Evolutionary conservation across 2,888 invertebrate species (phyloP), one percentile per base, ranked within the genome.

Genomic region (Phania funesta): DNA sequence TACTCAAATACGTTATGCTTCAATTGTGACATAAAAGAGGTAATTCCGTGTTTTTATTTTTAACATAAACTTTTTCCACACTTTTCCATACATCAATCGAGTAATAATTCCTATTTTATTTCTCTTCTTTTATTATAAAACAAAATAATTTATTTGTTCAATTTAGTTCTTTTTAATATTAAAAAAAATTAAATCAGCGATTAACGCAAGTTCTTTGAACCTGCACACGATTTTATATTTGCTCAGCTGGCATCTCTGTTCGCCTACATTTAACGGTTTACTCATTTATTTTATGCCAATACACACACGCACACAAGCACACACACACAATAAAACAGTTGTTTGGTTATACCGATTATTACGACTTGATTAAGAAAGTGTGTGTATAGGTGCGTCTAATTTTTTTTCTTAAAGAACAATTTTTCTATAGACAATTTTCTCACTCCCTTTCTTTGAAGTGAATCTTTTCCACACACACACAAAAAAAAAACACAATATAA

Each of bases 311-410:
- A 44, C 18, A 35, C 44, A 38, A 22, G 48, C 11, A 26, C 35
- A 58, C 3, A 56, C 16, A 41, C 8, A 67, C 26, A 46, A 38
- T 38, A n/a, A 56, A 4, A 32, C n/a, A 76, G 24, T 67, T 79
- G 64, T 71, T 48, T 62, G 22, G 64, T 58, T 78, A 78, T 71
- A 78, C 65, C 50, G 56, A 78, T 58, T 71, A 65, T 65, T 65
- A 65, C 65, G 58, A 65, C 67, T 79, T 67, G 50, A 50, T 58
- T 70, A 32, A 7, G n/a, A 48, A 20, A 11, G 58, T 29, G 8
- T 67, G 35, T 32, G 32, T 52, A 22, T 41, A 26, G 20, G 35
- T 32, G 35, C 13, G 44, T 29, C 26, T 8, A 60, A 38, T 13
- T 20, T 44, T 24, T 52, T 65, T 71, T 50, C 58, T 67, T 50